These are phyloP conservation scores for Sebastolobus altivelis DNA, from an alignment of 2,797 vertebrate species.

Conservation along the genomic window DNA sequence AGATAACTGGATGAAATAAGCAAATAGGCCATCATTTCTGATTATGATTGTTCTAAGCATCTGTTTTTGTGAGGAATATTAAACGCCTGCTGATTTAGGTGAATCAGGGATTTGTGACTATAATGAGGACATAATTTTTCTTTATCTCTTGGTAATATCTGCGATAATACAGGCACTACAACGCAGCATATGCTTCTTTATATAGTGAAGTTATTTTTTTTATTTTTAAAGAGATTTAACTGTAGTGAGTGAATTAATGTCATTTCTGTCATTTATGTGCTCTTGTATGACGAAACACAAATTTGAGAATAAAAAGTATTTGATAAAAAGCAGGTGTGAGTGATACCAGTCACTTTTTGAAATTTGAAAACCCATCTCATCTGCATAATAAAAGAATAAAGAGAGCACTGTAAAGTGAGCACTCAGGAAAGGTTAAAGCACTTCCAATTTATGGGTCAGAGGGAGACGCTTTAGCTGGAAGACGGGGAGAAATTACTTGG, in stretches of 20 bases:
- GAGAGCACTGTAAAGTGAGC: slow-evolving; percentile 79
- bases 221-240: slow-evolving; percentile 35
- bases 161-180: neutral
- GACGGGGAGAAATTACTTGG: slow-evolving; percentile 73
- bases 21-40: slow-evolving; percentile 48
- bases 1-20: slow-evolving; percentile 57
- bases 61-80: slow-evolving; percentile 25
- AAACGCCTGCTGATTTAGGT: slow-evolving; percentile 35
- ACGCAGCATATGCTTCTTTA: slow-evolving; percentile 4
- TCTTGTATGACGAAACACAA: slow-evolving; percentile 19
- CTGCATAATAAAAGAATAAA: slow-evolving; percentile 83
- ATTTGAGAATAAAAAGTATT: slow-evolving; percentile 31
- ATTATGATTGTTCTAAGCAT: slow-evolving; percentile 35
- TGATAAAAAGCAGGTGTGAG: slow-evolving; percentile 51
- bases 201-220: neutral
- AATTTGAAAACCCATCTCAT: slow-evolving; percentile 74
- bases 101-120: slow-evolving; percentile 26
- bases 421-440: slow-evolving; percentile 84
- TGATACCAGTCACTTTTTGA: slow-evolving; percentile 67
- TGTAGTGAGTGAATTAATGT: slow-evolving; percentile 3
- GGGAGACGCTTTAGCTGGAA: slow-evolving; percentile 75
- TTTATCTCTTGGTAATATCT: slow-evolving; percentile 14
- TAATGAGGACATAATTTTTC: slow-evolving; percentile 12
- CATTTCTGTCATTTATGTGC: slow-evolving; percentile 10
- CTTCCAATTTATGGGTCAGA: slow-evolving; percentile 83